Conservation (phyloP, 2,797 vertebrate genomes). For the Tapera naevia region DNA sequence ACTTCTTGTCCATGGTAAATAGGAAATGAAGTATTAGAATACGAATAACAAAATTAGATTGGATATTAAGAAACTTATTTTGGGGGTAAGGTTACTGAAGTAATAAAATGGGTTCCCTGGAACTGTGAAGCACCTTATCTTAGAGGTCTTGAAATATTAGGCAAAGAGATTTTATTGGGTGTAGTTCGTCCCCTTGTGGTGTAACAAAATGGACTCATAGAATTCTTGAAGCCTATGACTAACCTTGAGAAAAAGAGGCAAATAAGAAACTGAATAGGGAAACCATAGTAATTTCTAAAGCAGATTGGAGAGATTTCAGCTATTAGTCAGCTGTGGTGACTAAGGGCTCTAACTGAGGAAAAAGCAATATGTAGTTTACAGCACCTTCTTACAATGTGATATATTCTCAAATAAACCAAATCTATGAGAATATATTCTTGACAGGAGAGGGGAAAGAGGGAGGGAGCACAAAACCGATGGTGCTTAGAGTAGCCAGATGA, state of each 20-base stretch:
- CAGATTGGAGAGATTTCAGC: neutral
- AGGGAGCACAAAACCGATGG: neutral
- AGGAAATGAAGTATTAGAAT: neutral
- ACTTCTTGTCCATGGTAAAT: neutral
- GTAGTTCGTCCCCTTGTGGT: neutral
- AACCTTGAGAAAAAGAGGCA: neutral
- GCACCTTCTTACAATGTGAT: constrained; percentile 1
- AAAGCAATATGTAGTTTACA: neutral
- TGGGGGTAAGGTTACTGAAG: neutral
- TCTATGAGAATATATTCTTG: neutral
- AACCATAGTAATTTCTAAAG: neutral
- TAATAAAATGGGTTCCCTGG: neutral
- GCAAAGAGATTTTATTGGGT: neutral
- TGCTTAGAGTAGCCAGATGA: neutral
- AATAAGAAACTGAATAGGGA: neutral
- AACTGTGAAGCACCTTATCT: neutral
- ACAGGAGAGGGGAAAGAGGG: neutral
- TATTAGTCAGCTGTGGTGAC: neutral
- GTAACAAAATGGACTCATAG: neutral
- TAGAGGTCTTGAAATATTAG: neutral
- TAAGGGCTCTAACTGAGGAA: neutral
- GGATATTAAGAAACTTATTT: neutral
- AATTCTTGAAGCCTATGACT: neutral
- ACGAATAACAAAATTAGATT: neutral
- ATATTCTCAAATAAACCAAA: neutral